These are phyloP conservation scores for Oenanthe melanoleuca DNA, from an alignment of 2,113 vertebrate species.

Conservation along the genomic window DNA sequence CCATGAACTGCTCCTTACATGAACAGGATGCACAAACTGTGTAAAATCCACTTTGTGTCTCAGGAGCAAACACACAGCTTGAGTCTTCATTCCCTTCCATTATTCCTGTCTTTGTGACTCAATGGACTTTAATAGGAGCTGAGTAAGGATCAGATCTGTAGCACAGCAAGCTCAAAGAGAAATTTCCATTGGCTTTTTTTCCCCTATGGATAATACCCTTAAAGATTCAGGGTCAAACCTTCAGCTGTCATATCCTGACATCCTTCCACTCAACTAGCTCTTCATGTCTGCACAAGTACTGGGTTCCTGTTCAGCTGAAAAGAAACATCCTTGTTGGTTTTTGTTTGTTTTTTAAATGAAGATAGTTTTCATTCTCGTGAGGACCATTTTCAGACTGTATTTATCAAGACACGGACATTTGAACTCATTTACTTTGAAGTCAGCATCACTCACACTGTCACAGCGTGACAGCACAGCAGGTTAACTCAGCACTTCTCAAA, in stretches of 20 bases:
- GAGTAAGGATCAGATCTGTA: background rate
- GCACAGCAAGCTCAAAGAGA: background rate
- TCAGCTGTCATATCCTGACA: slow-evolving; percentile 12
- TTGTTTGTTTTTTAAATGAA: background rate
- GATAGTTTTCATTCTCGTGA: background rate
- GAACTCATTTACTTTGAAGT: slow-evolving; percentile 5
- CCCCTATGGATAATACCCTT: background rate
- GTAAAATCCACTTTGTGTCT: background rate
- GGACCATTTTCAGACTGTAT: background rate
- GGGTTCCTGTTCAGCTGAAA: background rate
- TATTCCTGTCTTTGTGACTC: background rate
- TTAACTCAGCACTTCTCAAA: background rate
- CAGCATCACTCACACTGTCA: background rate
- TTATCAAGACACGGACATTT: background rate
- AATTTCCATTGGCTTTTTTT: slow-evolving; percentile 7
- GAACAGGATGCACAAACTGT: background rate
- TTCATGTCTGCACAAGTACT: background rate
- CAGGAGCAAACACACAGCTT: background rate
- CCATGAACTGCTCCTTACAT: background rate
- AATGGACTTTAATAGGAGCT: background rate
- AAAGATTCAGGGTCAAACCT: slow-evolving; percentile 6
- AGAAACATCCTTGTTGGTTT: background rate
- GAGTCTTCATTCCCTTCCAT: background rate
- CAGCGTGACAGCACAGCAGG: background rate
- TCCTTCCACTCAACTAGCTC: background rate